Base-by-base conservation (phyloP, 2,113 vertebrate species). In the Leucoraja erinaceus region DNA sequence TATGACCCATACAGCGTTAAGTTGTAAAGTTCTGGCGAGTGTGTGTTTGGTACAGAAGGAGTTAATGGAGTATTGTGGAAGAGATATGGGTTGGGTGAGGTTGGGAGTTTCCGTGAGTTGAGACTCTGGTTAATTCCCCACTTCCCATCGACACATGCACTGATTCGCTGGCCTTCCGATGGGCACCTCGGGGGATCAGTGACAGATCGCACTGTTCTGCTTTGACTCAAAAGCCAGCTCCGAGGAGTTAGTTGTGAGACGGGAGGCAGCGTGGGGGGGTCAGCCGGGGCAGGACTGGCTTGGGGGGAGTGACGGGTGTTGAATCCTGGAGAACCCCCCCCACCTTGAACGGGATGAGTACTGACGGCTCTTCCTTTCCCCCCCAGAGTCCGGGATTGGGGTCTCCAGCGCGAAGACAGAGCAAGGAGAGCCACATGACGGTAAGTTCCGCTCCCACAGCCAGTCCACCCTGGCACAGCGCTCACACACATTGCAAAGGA, bases 381-480 rank as follows among this genome's bases (percentile, higher is more conserved):
- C 95, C 91, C 38, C 97, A 98, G 98, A 97, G 97, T 94, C 97
- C 97, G 1, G 97, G 96, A 93, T 97, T 97, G 63, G 96, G 96
- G 0, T 97, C 97, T 1, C 96, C 97, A 90, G 95, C 96, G 94
- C 97, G 96, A 94, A 98, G 95, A 92, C 97, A 97, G 93, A 97
- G 94, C 95, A 97, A 97, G 95, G 97, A 98, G 93, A 96, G 95
- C 93, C 97, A 96, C 70, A 95, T 97, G 93, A 98, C 97, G 81
- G 98, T 98, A 95, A 98, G 98, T 47, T 3, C 38, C 38, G 38
- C 38, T 47, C 38, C 38, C 38, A 47, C 38, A 3, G 38, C 38
- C 3, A 47, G 38, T 47, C 38, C 38, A 47, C 38, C 38, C 38
- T 47, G 38, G 38, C 38, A 47, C 38, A 47, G 38, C 38, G 38